Percentiles rank a stretch among this genome's conserved stretches.
Evolutionary conservation across 2,797 vertebrate genomes (phyloP).

Genomic region (Pseudocheirus occidentalis): DNA sequence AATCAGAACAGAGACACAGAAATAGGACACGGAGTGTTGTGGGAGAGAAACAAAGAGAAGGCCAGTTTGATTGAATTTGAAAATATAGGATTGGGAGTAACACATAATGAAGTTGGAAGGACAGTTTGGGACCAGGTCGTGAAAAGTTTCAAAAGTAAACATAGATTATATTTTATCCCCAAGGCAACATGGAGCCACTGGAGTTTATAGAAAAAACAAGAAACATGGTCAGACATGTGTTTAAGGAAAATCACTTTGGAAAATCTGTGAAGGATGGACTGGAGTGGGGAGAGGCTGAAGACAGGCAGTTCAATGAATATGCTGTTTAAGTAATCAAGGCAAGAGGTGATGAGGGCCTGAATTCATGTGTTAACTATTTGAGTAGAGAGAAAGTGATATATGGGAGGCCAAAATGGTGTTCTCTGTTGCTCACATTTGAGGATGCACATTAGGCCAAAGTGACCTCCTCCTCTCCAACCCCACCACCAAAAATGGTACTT

Average conservation of each 20-base stretch:
- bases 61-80: neutral
- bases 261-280: neutral
- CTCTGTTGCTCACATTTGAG: neutral
- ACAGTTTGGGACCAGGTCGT: neutral
- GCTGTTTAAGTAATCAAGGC: neutral
- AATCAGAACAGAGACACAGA: neutral
- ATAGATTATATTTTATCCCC: neutral
- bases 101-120: neutral
- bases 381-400: neutral
- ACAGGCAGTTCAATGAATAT: neutral
- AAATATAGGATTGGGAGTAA: neutral
- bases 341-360: neutral
- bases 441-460: neutral
- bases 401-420: neutral
- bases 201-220: neutral
- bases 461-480: too few species aligned
- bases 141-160: neutral
- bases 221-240: neutral
- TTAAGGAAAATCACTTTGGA: neutral
- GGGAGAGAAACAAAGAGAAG: neutral
- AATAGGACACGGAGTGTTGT: neutral
- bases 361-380: neutral
- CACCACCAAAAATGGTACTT: neutral
- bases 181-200: neutral
- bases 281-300: neutral